Percentiles rank a stretch among this genome's conserved stretches.
phyloP scores from a whole-genome alignment of 2,797 vertebrate species.

The Glossophaga mutica region DNA sequence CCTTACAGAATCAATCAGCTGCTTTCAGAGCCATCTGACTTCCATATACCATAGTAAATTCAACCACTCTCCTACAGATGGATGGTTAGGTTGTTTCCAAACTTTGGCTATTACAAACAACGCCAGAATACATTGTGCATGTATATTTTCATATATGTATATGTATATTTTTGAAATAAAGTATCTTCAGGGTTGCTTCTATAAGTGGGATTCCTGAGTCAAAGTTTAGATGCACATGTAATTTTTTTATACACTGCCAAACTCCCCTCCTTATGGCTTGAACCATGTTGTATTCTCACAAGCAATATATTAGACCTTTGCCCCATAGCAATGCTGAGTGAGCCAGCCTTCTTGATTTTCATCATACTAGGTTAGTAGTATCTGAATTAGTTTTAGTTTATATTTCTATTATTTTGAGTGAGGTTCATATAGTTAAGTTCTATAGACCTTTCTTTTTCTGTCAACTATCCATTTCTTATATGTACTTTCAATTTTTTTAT shows the following conservation, averaged over 20 bases:
- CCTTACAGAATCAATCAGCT: neutral
- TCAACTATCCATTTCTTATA: neutral
- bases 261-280: neutral
- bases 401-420: neutral
- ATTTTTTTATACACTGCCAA: neutral
- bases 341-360: neutral
- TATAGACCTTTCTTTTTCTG: neutral
- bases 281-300: neutral
- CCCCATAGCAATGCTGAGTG: neutral
- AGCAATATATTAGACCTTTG: neutral
- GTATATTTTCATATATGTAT: neutral
- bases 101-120: neutral
- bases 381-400: neutral
- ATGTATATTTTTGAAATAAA: neutral
- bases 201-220: neutral
- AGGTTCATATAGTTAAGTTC: neutral
- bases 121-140: neutral
- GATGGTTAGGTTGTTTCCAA: neutral
- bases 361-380: neutral
- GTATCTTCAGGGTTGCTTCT: neutral
- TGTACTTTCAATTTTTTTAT: neutral
- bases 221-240: neutral
- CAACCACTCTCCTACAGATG: neutral
- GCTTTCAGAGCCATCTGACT: neutral
- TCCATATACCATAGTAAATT: neutral